Conservation (phyloP, 1,140 invertebrate species). For the Babylonia areolata region DNA sequence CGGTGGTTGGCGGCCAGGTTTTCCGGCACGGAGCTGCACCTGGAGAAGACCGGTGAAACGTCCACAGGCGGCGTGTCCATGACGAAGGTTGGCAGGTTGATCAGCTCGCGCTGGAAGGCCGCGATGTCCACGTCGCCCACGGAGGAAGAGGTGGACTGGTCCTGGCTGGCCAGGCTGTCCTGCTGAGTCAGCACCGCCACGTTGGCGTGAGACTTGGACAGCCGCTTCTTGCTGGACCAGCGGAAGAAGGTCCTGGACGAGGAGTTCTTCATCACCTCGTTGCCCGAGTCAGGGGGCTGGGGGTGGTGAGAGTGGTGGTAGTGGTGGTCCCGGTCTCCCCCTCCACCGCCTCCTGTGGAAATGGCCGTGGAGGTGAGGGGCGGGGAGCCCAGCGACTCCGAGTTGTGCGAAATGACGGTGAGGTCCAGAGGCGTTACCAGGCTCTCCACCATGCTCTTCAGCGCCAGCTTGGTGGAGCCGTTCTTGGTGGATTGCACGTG, state of each 20-base stretch:
- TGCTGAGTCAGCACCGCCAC: slow-evolving; percentile 53
- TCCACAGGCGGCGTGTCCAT: slow-evolving; percentile 70
- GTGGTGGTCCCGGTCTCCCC: background rate
- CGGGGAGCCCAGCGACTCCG: slow-evolving; percentile 21
- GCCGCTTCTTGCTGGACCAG: slow-evolving; percentile 68
- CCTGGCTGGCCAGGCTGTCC: slow-evolving; percentile 46
- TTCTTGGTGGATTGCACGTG: slow-evolving; percentile 57
- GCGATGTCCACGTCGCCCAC: slow-evolving; percentile 68
- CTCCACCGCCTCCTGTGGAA: too few species aligned
- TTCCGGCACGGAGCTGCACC: slow-evolving; percentile 73
- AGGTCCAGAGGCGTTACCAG: slow-evolving; percentile 71
- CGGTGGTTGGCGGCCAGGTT: too few species aligned
- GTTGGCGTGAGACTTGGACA: slow-evolving; percentile 70
- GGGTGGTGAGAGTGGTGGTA: too few species aligned
- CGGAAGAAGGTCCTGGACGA: slow-evolving; percentile 61
- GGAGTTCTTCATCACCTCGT: slow-evolving; percentile 48
- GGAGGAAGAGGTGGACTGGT: slow-evolving; percentile 44
- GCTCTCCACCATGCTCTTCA: slow-evolving; percentile 71
- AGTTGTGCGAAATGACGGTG: slow-evolving; percentile 52
- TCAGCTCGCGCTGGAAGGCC: slow-evolving; percentile 73
- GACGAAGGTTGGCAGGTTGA: slow-evolving; percentile 75
- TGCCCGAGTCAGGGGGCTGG: slow-evolving; percentile 41
- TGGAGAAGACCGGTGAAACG: slow-evolving; percentile 69
- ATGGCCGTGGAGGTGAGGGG: background rate
- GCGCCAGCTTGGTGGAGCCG: slow-evolving; percentile 66